Percentiles rank a stretch among this genome's conserved stretches.
Evolutionary conservation across 2,888 invertebrate species (phyloP).

Genomic region (Leptopilina myrica): DNA sequence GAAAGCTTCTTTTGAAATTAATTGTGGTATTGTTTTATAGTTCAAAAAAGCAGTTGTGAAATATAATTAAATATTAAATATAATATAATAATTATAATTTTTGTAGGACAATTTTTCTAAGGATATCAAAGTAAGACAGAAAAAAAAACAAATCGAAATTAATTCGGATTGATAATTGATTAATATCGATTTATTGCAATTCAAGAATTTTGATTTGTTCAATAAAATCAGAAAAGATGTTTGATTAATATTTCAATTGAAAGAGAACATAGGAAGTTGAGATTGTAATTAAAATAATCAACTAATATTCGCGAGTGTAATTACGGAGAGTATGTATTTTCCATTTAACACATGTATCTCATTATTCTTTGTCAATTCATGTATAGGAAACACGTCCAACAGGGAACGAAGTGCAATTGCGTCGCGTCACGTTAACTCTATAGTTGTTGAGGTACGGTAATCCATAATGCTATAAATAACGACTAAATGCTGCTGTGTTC

Average conservation of each 20-base stretch:
- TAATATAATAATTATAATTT: no score
- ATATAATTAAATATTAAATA: no score
- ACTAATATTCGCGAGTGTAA: not conserved
- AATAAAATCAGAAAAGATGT: not conserved
- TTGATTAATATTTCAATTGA: not conserved
- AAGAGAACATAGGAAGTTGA: not conserved
- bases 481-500: constrained; percentile 21
- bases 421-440: not conserved
- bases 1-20: no score
- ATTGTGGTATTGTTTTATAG: no score
- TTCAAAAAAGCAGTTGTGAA: no score
- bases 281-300: not conserved
- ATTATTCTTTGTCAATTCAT: constrained; percentile 13
- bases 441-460: constrained; percentile 13
- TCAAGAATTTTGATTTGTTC: no score
- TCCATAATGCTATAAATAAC: constrained; percentile 35
- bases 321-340: constrained; percentile 13
- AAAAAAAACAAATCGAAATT: no score
- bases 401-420: constrained; percentile 17
- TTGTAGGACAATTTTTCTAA: no score
- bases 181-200: no score
- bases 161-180: no score
- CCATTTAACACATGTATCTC: constrained; percentile 11
- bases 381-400: not conserved
- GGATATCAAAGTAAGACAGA: no score